Evolutionary conservation across 2,113 vertebrate species (phyloP).

Genomic region (Furnarius figulus): DNA sequence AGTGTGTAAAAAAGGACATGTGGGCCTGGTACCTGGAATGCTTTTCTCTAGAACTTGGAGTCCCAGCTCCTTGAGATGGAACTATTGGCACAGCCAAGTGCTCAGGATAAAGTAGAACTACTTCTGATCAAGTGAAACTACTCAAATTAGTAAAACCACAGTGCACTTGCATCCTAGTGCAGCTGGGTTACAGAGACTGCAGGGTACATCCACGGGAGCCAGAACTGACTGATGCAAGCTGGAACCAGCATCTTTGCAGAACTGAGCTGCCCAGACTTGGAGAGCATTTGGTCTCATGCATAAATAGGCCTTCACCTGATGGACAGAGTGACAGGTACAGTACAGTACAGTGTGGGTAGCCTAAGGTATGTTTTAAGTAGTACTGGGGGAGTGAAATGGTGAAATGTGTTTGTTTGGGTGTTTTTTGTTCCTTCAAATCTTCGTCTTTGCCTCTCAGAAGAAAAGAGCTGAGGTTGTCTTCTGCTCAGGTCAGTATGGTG

Average conservation of each 20-base stretch:
- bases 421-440: not conserved
- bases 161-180: not conserved
- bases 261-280: not conserved
- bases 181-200: not conserved
- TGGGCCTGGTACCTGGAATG: fast-evolving
- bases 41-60: not conserved
- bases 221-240: not conserved
- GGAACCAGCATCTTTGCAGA: not conserved
- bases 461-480: not conserved
- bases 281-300: not conserved
- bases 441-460: not conserved
- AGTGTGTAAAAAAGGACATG: not conserved
- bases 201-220: not conserved
- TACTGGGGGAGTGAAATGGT: not conserved
- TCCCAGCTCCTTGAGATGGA: not conserved
- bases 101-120: too few species aligned
- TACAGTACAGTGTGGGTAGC: not conserved
- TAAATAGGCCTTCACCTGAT: not conserved
- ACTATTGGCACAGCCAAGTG: not conserved
- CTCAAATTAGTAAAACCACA: not conserved
- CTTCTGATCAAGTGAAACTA: not conserved
- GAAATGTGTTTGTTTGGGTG: not conserved
- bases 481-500: not conserved
- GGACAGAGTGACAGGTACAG: not conserved
- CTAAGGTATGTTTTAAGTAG: not conserved